A percentile compares a stretch with the other conserved stretches of the same genome.
These are phyloP conservation scores for Drosophila kikkawai DNA, from an alignment of 1,140 invertebrate genomes.

Conservation along the genomic window DNA sequence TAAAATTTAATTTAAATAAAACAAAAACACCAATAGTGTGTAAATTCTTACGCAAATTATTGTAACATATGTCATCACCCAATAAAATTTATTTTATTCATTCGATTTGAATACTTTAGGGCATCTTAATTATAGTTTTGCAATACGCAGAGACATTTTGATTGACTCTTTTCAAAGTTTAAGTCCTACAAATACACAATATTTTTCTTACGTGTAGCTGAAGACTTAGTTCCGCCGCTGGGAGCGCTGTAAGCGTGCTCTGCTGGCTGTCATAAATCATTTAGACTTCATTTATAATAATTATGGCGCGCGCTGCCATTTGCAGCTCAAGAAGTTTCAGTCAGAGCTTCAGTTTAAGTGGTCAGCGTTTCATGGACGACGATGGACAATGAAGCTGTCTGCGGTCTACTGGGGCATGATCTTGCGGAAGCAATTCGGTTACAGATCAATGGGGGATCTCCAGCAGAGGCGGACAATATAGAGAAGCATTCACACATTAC, in stretches of 20 bases:
- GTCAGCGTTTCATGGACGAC: conserved; percentile 65
- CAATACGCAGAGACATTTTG: neutral
- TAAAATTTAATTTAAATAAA: too few species aligned
- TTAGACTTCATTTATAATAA: conserved; percentile 82
- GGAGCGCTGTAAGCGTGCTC: conserved; percentile 69
- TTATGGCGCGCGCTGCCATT: conserved; percentile 60
- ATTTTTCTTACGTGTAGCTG: conserved; percentile 18
- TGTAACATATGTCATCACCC: neutral
- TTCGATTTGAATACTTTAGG: neutral
- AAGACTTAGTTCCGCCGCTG: conserved; percentile 56
- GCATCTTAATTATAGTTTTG: neutral
- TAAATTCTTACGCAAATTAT: too few species aligned
- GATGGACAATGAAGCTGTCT: conserved; percentile 69
- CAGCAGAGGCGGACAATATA: conserved; percentile 21
- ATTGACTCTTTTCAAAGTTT: neutral
- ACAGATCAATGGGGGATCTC: conserved; percentile 23
- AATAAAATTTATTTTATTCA: too few species aligned
- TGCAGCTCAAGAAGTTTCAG: conserved; percentile 60
- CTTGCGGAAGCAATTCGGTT: conserved; percentile 65
- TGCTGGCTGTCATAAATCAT: conserved; percentile 76
- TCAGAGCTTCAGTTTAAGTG: conserved; percentile 33
- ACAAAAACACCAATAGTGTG: too few species aligned
- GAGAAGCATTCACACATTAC: neutral
- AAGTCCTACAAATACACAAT: neutral
- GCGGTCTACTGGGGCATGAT: conserved; percentile 35